Evolutionary conservation across 1,140 invertebrate genomes (phyloP), one percentile per base, ranked within the genome.

Genomic region (Thaumetopoea pityocampa): DNA sequence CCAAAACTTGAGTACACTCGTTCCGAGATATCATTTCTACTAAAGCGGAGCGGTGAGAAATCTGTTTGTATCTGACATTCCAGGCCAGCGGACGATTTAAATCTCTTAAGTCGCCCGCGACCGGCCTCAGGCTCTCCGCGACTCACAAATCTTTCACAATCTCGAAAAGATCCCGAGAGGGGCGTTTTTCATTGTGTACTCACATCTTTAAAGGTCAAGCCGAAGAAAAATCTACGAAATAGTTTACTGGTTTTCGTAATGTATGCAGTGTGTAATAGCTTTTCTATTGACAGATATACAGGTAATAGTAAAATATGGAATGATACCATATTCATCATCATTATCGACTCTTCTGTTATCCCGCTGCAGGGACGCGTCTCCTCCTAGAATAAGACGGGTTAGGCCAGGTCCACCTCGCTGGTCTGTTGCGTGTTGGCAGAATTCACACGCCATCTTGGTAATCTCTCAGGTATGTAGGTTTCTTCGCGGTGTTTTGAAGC

Each of bases 71-170:
- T 83, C 79, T 77, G 57, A 69, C 65, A 74, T 83, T 83, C 76
- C 73, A 56, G 73, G 61, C 71, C 64, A 76, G 60, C 63, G 72
- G 57, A 60, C 77, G 74, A 81, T 81, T 80, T 80, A 80, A 83
- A 82, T 76, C 76, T 85, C 79, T 82, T 81, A 79, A 76, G 73
- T 72, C 67, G 45, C 65, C 45, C 49, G 60, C 63, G 62, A 67
- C 64, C 61, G 65, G 62, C 61, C 73, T 60, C 63, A 63, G 56
- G 65, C 62, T 40, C 68, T 71, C 62, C 34, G 63, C 54, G 61
- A 64, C 82, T 82, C 84, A 86, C 84, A 86, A 86, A 86, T 86
- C 82, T 85, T 76, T 83, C 76, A 83, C 82, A 84, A 86, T 86
- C 84, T 85, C 57, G 38, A 45, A 32, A n/a, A 43, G 67, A 67